Base-by-base conservation (phyloP, 2,113 vertebrate genomes). In the Girardinichthys multiradiatus region DNA sequence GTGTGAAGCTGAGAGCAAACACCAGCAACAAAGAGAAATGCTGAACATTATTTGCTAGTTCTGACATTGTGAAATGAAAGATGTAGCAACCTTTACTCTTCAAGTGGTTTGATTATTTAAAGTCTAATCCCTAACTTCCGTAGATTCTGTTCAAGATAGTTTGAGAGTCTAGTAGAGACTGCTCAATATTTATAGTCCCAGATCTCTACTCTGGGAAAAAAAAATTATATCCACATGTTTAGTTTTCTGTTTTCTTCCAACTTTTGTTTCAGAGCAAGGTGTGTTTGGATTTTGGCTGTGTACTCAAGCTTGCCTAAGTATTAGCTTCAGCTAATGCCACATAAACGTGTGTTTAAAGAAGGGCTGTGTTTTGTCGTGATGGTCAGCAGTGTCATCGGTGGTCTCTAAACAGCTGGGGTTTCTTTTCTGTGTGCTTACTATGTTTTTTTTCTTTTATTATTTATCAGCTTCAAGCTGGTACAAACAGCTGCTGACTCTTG, bases 131-230 rank as follows among this genome's bases (percentile, higher is more conserved):
- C 33, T 74, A 37, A 51, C 48, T 76, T 67, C 58, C 60, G 67
- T 57, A 33, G 33, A 64, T 37, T 66, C 83, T 64, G 80, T 37
- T 74, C 35, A 5, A n/a, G n/a, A n/a, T n/a, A n/a, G n/a, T 77
- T 30, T 84, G 80, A 81, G 26, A 37, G 21, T 54, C 17, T 11
- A n/a, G 70, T 29, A 27, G 70, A 76, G 45, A 13, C 58, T 12
- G 59, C 69, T 62, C 79, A 72, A 83, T 83, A 91, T 89, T 87
- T 92, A 92, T 89, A 89, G 79, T 76, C 70, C 81, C 72, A 64
- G 72, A 73, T 67, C 71, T 79, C 69, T 7, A 19, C 70, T 64
- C 61, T 70, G 31, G 42, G 57, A 27, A n/a, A 58, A 28, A 42
- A 69, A 71, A 64, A 60, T 9, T 4, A 37, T 69, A 17, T 37